phyloP scores from a whole-genome alignment of 2,888 invertebrate genomes.

The Ceramica pisi region DNA sequence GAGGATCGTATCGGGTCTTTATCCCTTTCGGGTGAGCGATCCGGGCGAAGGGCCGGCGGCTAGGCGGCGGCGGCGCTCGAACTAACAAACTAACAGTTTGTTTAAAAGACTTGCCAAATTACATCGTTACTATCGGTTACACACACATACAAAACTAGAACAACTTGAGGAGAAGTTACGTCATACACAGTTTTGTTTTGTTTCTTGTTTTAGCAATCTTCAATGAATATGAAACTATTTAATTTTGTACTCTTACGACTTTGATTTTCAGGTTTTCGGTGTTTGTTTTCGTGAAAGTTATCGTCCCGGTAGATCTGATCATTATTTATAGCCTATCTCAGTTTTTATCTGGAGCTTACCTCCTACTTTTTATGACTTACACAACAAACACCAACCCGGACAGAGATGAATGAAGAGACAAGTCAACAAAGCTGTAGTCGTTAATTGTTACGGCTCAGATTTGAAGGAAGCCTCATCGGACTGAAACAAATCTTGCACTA shows the following conservation, averaged over 20 bases:
- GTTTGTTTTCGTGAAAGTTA: conserved; percentile 1
- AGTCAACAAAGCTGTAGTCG: not conserved
- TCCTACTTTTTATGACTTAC: conserved; percentile 3
- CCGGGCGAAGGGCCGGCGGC: not conserved
- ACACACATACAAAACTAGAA: not conserved
- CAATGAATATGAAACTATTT: not conserved
- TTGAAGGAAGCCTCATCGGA: not conserved
- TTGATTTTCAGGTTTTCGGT: not conserved
- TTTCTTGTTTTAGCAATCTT: not conserved
- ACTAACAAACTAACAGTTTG: conserved; percentile 18
- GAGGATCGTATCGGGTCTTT: not conserved
- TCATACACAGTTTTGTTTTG: not conserved
- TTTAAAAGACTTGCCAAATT: conserved; percentile 24
- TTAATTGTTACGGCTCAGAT: not conserved
- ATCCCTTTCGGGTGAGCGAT: conserved; percentile 15
- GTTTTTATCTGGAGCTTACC: not conserved
- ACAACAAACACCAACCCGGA: conserved; percentile 7
- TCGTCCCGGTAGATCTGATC: not conserved
- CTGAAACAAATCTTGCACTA: not conserved
- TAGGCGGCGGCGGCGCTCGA: not conserved
- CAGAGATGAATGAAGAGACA: not conserved
- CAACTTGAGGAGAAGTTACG: conserved; percentile 7
- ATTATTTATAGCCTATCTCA: not conserved
- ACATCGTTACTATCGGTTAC: conserved; percentile 15
- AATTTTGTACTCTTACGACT: not conserved